Evolutionary conservation across 2,113 vertebrate species (phyloP).

Genomic region (Serilophus lunatus): DNA sequence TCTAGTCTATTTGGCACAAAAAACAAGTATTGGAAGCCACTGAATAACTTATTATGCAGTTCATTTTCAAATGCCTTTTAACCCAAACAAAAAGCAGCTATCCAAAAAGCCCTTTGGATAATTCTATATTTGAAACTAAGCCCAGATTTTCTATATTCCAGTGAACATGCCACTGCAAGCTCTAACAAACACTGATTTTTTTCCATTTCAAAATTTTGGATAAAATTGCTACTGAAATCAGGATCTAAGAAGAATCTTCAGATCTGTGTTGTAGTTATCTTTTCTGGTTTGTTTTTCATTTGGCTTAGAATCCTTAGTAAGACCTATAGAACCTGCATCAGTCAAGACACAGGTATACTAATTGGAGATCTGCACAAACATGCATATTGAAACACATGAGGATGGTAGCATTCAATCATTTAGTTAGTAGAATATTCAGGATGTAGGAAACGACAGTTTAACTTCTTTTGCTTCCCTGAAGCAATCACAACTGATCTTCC

Average conservation of each 20-base stretch:
- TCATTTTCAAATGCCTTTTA: not conserved
- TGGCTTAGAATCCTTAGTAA: not conserved
- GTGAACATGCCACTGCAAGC: not conserved
- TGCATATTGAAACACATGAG: not conserved
- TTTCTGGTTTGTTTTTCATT: not conserved
- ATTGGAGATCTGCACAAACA: not conserved
- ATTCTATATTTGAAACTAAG: not conserved
- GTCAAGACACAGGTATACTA: not conserved
- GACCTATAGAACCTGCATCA: not conserved
- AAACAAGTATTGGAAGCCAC: not conserved
- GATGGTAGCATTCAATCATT: not conserved
- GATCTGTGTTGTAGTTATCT: not conserved
- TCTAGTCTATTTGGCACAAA: not conserved
- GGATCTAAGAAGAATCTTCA: not conserved
- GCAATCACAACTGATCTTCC: not conserved
- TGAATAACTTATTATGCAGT: not conserved
- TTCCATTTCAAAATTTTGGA: not conserved
- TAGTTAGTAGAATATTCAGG: not conserved
- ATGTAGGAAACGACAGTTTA: not conserved
- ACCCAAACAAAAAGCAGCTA: not conserved
- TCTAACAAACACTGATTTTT: not conserved
- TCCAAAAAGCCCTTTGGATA: not conserved
- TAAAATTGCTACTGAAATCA: not conserved
- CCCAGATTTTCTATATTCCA: not conserved
- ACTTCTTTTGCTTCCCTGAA: not conserved